Base-by-base conservation (phyloP, 2,113 vertebrate genomes). In the Labeo rohita region DNA sequence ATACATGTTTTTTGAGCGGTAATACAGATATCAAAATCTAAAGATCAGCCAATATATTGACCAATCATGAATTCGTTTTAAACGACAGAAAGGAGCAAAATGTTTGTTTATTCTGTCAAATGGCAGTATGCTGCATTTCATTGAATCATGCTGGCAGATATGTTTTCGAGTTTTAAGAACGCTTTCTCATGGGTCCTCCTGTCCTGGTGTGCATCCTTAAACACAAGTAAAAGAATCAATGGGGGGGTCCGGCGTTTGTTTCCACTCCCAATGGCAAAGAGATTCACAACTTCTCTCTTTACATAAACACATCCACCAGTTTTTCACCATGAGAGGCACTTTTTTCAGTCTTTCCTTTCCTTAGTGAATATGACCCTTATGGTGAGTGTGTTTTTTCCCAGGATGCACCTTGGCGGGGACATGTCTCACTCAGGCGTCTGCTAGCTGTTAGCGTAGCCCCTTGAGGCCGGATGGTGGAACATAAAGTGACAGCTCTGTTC, bases 371-470 rank as follows among this genome's bases (percentile, higher is more conserved):
- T 85, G 86, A 88, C 83, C 85, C 80, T 72, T n/a, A 77, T 82
- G 66, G 65, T 83, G 18, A 86, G 77, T 21, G 6, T 76, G 34
- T 39, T 84, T 89, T 94, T 92, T 94, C 92, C 93, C 92, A 92
- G 86, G 90, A 93, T 91, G 87, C 95, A 93, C 92, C 95, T 94
- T 84, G 68, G 91, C 88, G 89, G 89, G 87, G 90, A 93, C 90
- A 82, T 88, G 89, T 92, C 89, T 91, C 92, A 93, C 92, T 93
- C 92, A 92, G 79, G n/a, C 91, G 90, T 92, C 91, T 93, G 89
- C 90, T 91, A 93, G 92, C 91, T 70, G 80, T 94, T 95, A 96
- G 93, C 91, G 81, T 61, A 78, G 63, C 93, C 94, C 92, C 94
- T 89, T 83, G 92, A 94, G 93, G 92, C 90, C 82, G 83, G 88